Percentiles rank a stretch among this genome's conserved stretches.
Evolutionary conservation across 2,113 vertebrate species (phyloP).

Genomic region (Martes martes): DNA sequence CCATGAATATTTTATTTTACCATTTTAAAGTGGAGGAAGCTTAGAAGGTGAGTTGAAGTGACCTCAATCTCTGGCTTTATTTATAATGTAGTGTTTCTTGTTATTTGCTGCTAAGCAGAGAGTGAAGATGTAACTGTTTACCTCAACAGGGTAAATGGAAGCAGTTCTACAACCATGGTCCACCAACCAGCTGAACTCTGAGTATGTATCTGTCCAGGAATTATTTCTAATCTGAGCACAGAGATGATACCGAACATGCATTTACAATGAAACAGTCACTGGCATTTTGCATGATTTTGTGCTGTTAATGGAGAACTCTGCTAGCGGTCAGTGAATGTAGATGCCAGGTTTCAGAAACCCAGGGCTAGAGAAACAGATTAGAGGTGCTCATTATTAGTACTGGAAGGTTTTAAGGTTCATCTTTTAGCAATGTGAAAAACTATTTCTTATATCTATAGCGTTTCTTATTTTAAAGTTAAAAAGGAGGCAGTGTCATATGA

Average conservation of each 20-base stretch:
- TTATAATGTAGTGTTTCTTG: background rate
- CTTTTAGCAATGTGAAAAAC: background rate
- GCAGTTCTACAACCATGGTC: background rate
- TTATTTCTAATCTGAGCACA: background rate
- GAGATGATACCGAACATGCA: background rate
- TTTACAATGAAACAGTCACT: background rate
- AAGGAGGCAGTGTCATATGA: background rate
- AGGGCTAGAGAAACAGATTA: background rate
- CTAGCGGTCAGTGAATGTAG: background rate
- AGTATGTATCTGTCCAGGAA: background rate
- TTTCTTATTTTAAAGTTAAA: slow-evolving; percentile 24
- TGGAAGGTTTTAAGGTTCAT: background rate
- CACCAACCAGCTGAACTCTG: background rate
- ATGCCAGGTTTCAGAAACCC: background rate
- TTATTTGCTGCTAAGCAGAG: background rate
- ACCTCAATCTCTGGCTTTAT: background rate
- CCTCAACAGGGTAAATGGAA: background rate
- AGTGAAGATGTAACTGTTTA: background rate
- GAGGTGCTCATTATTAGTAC: background rate
- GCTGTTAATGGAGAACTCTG: background rate
- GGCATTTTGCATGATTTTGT: background rate
- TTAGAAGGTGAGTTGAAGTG: slow-evolving; percentile 9
- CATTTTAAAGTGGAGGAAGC: slow-evolving; percentile 9
- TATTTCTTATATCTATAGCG: background rate
- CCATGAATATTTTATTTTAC: slow-evolving; percentile 53